Percentiles rank a stretch among this genome's conserved stretches.
phyloP scores from a whole-genome alignment of 2,888 invertebrate genomes.

The Xylota sylvarum region DNA sequence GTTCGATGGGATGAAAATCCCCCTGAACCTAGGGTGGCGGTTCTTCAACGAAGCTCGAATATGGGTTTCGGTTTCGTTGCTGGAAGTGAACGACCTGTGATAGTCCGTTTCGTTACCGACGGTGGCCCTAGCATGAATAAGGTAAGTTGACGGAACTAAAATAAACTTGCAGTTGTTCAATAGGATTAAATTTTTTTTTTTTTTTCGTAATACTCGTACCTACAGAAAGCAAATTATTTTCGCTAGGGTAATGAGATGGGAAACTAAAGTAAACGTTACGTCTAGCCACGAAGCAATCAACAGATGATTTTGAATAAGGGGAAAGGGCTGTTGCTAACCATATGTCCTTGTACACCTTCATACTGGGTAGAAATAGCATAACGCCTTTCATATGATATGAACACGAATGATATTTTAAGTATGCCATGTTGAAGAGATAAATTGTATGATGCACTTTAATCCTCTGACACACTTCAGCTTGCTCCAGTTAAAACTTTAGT shows the following conservation, averaged over 20 bases:
- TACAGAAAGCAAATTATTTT: background rate
- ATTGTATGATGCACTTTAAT: conserved; percentile 18
- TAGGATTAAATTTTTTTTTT: conserved; percentile 7
- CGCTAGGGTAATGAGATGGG: background rate
- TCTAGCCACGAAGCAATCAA: conserved; percentile 41
- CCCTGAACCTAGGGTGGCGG: conserved; percentile 92
- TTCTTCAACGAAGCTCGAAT: conserved; percentile 90
- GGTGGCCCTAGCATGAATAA: conserved; percentile 96
- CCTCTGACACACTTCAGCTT: conserved; percentile 11
- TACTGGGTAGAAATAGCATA: conserved; percentile 23
- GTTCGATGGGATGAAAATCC: conserved; percentile 89
- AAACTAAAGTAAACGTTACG: background rate
- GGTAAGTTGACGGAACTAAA: conserved; percentile 83
- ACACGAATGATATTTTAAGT: conserved; percentile 29
- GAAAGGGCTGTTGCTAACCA: conserved; percentile 11
- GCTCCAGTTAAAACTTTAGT: conserved; percentile 27
- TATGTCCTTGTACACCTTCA: conserved; percentile 9
- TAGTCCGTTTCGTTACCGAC: conserved; percentile 94
- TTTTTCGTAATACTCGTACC: background rate
- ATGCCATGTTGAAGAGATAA: conserved; percentile 1
- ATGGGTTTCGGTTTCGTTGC: conserved; percentile 98
- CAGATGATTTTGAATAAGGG: conserved; percentile 34
- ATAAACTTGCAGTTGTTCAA: conserved; percentile 11
- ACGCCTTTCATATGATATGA: conserved; percentile 11
- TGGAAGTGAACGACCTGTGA: conserved; percentile 96